Base-by-base conservation (phyloP, 2,888 invertebrate genomes). In the Dynastes grantii region DNA sequence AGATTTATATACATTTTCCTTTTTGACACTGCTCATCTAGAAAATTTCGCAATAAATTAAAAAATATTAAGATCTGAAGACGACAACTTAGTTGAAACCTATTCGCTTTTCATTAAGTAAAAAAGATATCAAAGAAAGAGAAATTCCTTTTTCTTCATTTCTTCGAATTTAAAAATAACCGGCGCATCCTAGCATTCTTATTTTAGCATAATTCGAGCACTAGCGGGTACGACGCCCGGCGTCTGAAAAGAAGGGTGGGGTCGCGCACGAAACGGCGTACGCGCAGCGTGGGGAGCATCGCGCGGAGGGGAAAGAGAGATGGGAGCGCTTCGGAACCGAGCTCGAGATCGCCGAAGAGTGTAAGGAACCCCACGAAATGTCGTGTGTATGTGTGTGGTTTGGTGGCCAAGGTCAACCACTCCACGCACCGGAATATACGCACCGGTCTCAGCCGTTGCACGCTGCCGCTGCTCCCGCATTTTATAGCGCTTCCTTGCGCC, bases 361-460 rank as follows among this genome's bases (percentile, higher is more conserved):
- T 84, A 84, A 85, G 81, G 82, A 84, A 85, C 85, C 84, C 84
- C 83, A 85, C 80, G 84, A 84, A 85, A 84, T 85, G 85, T 85
- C 84, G 84, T 83, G 83, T 84, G 85, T 85, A 84, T 84, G 84
- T 83, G 83, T 84, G 85, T 85, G 84, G 83, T 85, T 85, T 85
- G 79, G 85, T 85, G 86, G 86, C 86, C 87, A 87, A 87, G 87
- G 87, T 85, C 86, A 85, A 86, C 86, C 84, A 86, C 85, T 85
- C 81, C 81, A 81, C 85, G 83, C 82, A 83, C 76, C 58, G 65
- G 53, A 32, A 53, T 73, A 63, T 61, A 73, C 64, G 67, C 75
- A 78, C 80, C 81, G 80, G 84, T 84, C 83, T 55, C 55, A 22
- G 22, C 22, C 55, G 55, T 22, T 55, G 55, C 55, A 22, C 55